A percentile compares a stretch with the other conserved stretches of the same genome.
phyloP scores from a whole-genome alignment of 2,113 vertebrate genomes.

The Amphiprion ocellaris region DNA sequence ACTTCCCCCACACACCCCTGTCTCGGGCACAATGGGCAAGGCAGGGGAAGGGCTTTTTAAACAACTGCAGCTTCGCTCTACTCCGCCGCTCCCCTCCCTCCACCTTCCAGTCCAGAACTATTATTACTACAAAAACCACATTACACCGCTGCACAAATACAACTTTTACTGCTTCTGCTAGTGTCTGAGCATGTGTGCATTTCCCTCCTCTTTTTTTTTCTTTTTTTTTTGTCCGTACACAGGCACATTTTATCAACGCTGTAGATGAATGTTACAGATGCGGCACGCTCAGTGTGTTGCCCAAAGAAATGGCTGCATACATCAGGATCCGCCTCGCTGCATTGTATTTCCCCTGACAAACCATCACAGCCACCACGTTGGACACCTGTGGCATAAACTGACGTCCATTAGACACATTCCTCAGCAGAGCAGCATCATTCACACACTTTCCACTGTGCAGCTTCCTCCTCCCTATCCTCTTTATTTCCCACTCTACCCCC shows the following conservation, averaged over 20 bases:
- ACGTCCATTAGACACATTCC: constrained; percentile 71
- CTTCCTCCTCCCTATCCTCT: constrained; percentile 52
- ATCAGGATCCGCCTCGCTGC: constrained; percentile 45
- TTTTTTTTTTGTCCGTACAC: not conserved
- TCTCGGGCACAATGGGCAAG: constrained; percentile 80
- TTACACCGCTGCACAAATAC: constrained; percentile 50
- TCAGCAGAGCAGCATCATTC: constrained; percentile 67
- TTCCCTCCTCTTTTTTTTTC: not conserved
- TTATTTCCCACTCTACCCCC: constrained; percentile 55
- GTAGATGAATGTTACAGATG: constrained; percentile 35
- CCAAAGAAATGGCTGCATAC: constrained; percentile 36
- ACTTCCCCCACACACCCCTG: constrained; percentile 65
- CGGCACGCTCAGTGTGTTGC: constrained; percentile 41
- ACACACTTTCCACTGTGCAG: constrained; percentile 53
- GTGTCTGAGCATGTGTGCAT: constrained; percentile 3
- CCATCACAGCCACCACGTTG: constrained; percentile 54
- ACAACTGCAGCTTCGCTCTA: constrained; percentile 78
- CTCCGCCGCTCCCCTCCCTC: constrained; percentile 40
- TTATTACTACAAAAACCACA: constrained; percentile 56
- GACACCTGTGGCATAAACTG: constrained; percentile 73
- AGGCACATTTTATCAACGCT: constrained; percentile 2
- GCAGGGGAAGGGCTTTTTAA: constrained; percentile 85
- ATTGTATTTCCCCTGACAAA: constrained; percentile 49
- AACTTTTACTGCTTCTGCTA: constrained; percentile 14
- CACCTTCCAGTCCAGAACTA: constrained; percentile 30